Percentiles rank a stretch among this genome's conserved stretches.
Conservation (phyloP, 2,888 invertebrate species). For the Leptinotarsa tumamoca region DNA sequence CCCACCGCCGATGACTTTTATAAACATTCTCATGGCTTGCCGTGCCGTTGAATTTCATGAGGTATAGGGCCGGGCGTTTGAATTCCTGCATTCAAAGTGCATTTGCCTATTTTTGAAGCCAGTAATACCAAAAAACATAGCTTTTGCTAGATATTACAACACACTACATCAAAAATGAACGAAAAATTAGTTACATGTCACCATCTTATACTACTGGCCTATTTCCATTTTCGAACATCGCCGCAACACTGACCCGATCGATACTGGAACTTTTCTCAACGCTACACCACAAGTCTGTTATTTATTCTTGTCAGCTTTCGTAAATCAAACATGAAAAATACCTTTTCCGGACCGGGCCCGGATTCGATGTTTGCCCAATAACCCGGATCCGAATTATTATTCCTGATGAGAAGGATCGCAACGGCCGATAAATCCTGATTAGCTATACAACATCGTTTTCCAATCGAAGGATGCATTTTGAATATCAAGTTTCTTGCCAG, state of each 20-base stretch:
- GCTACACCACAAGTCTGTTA: slow-evolving; percentile 11
- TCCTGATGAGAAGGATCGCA: slow-evolving; percentile 25
- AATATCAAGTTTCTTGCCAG: slow-evolving; percentile 12
- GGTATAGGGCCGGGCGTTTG: too few species aligned
- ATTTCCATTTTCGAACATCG: not conserved
- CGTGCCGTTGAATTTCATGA: too few species aligned
- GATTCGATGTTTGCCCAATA: slow-evolving; percentile 23
- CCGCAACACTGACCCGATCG: not conserved
- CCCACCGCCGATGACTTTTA: too few species aligned
- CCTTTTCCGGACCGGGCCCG: slow-evolving; percentile 11
- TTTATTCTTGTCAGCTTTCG: slow-evolving; percentile 26
- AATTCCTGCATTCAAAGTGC: too few species aligned
- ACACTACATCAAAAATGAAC: too few species aligned
- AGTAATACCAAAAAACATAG: too few species aligned
- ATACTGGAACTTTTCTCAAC: slow-evolving; percentile 7
- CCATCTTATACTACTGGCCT: too few species aligned
- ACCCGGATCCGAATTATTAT: slow-evolving; percentile 28
- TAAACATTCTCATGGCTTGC: too few species aligned
- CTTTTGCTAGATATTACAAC: too few species aligned
- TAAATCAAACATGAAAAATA: slow-evolving; percentile 30
- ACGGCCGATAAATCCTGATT: slow-evolving; percentile 29
- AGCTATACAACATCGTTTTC: slow-evolving; percentile 24
- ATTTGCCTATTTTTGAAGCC: too few species aligned
- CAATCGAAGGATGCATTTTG: slow-evolving; percentile 18
- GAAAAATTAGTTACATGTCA: too few species aligned